Evolutionary conservation across 2,888 invertebrate species (phyloP).

Genomic region (Amiota minor): DNA sequence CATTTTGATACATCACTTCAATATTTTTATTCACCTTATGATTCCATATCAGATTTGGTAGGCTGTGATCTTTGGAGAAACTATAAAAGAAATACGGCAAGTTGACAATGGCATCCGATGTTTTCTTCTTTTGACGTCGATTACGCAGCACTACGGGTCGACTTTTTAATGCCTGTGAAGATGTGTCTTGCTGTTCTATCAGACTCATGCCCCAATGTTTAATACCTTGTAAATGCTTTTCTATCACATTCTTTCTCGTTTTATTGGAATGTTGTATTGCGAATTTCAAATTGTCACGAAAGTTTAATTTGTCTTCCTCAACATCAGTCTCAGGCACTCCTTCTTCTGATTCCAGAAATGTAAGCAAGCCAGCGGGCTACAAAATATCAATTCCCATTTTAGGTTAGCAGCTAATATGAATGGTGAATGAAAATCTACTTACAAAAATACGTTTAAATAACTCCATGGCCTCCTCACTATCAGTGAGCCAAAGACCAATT

Average conservation of each 20-base stretch:
- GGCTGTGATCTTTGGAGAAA: constrained; percentile 93
- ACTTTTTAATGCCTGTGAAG: constrained; percentile 74
- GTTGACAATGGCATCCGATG: constrained; percentile 69
- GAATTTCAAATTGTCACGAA: constrained; percentile 95
- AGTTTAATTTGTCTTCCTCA: constrained; percentile 82
- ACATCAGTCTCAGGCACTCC: constrained; percentile 79
- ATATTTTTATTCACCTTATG: constrained; percentile 80
- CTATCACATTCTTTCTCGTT: constrained; percentile 82
- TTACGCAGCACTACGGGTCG: constrained; percentile 93
- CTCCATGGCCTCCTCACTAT: constrained; percentile 91
- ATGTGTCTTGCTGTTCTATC: constrained; percentile 72
- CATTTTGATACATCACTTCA: neutral
- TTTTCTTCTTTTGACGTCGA: constrained; percentile 79
- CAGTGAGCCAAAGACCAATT: constrained; percentile 96
- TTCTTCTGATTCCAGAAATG: constrained; percentile 90
- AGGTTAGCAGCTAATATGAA: constrained; percentile 1
- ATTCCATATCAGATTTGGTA: constrained; percentile 99
- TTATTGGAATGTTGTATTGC: constrained; percentile 86
- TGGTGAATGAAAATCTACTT: constrained; percentile 59
- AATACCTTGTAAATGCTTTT: constrained; percentile 82
- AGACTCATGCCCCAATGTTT: constrained; percentile 80
- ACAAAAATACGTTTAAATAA: constrained; percentile 91
- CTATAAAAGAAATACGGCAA: constrained; percentile 93
- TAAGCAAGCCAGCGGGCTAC: constrained; percentile 92
- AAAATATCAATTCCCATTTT: neutral